phyloP scores from a whole-genome alignment of 2,113 vertebrate species.

The Malurus cyaneus region DNA sequence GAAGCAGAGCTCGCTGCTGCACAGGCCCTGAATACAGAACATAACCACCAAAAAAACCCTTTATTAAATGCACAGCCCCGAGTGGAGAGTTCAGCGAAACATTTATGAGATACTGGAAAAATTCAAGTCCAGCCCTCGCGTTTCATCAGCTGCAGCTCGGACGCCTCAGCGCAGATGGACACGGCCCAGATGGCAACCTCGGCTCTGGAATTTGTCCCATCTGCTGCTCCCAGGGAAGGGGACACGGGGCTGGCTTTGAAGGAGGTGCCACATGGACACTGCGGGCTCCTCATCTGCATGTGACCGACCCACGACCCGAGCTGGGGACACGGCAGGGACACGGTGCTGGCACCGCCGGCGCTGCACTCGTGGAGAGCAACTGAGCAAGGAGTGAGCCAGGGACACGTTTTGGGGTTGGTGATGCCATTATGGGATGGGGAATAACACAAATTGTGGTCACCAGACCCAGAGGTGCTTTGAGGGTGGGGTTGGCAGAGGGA shows the following conservation, averaged over 20 bases:
- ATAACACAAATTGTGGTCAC: background rate
- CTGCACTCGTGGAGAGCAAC: background rate
- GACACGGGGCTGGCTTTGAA: background rate
- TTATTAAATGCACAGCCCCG: background rate
- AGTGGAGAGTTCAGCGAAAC: background rate
- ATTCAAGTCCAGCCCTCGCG: background rate
- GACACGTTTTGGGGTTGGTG: rapidly evolving
- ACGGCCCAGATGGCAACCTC: slow-evolving; percentile 5
- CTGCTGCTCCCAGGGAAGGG: slow-evolving; percentile 6
- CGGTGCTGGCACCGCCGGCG: background rate
- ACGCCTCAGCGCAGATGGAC: background rate
- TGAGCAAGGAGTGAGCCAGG: background rate
- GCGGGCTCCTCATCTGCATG: background rate
- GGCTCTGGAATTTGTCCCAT: background rate
- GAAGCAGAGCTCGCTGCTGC: background rate
- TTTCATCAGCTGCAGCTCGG: slow-evolving; percentile 16
- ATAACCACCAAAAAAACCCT: background rate
- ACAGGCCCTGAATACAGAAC: background rate
- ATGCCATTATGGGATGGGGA: rapidly evolving
- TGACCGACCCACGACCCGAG: rapidly evolving
- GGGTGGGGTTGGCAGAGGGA: no score
- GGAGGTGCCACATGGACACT: slow-evolving; percentile 29
- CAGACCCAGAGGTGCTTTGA: rapidly evolving
- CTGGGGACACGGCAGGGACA: background rate
- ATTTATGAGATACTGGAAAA: slow-evolving; percentile 37